These are phyloP conservation scores for Odontomyia ornata DNA, from an alignment of 2,888 invertebrate genomes.

Conservation along the genomic window DNA sequence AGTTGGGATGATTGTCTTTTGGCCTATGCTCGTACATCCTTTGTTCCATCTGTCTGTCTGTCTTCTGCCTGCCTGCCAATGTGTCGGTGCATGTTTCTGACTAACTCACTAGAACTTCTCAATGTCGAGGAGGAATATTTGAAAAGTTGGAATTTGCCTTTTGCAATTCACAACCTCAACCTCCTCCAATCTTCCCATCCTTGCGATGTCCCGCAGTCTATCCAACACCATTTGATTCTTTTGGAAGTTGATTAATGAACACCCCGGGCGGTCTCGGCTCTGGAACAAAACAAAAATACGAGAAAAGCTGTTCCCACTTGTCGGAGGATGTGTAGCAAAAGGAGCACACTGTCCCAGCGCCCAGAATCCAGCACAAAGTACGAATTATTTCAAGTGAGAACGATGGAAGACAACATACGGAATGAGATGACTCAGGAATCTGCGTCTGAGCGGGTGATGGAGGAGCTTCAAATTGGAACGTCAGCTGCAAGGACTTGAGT, in stretches of 20 bases:
- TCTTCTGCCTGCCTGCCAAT: background rate
- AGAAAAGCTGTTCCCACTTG: background rate
- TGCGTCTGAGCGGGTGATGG: background rate
- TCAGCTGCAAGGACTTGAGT: background rate
- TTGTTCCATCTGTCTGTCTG: slow-evolving; percentile 3
- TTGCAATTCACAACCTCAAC: background rate
- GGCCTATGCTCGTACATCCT: background rate
- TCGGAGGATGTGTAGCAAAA: background rate
- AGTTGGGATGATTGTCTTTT: slow-evolving; percentile 3
- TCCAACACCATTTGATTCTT: slow-evolving; percentile 20
- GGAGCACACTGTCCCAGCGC: background rate
- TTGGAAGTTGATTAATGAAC: slow-evolving; percentile 43
- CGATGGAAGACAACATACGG: background rate
- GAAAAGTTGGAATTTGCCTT: background rate
- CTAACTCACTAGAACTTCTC: slow-evolving; percentile 2
- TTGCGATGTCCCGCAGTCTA: background rate
- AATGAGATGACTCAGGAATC: background rate
- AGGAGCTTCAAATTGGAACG: background rate
- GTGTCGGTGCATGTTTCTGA: background rate
- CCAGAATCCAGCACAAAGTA: background rate
- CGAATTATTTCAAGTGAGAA: slow-evolving; percentile 15
- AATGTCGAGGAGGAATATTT: background rate
- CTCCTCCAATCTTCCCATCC: background rate
- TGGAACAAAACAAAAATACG: slow-evolving; percentile 17
- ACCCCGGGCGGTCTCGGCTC: background rate